Conservation (phyloP, 2,797 vertebrate species). For the Glyptemys insculpta region DNA sequence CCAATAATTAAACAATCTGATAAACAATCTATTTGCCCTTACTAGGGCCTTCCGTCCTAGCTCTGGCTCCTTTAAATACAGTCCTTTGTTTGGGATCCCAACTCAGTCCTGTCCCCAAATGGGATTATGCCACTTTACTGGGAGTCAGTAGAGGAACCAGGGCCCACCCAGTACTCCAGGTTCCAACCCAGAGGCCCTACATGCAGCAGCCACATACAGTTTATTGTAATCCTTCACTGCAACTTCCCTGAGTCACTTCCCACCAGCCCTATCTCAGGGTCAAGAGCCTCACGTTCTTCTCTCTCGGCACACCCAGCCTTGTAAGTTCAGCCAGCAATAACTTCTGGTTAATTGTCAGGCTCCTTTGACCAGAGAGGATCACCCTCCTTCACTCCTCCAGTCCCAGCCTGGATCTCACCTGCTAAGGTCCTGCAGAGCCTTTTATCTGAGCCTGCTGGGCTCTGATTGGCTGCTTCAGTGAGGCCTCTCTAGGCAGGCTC, state of each 20-base stretch:
- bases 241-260: background rate
- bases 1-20: background rate
- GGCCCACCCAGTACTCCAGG: background rate
- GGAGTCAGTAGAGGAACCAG: background rate
- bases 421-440: background rate
- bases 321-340: no score
- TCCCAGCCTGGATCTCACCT: background rate
- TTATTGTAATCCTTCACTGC: background rate
- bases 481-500: background rate
- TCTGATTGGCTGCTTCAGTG: background rate
- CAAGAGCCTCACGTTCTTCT: background rate
- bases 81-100: background rate
- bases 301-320: background rate
- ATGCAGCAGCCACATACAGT: background rate
- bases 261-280: background rate
- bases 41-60: background rate
- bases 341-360: no score
- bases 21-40: background rate
- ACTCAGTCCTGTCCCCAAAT: background rate
- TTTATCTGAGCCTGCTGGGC: background rate
- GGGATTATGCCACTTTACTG: background rate
- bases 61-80: background rate
- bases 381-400: background rate
- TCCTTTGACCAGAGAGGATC: background rate
- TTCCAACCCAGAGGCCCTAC: background rate